phyloP scores from a whole-genome alignment of 1,140 invertebrate genomes.

The Drosophila erecta region DNA sequence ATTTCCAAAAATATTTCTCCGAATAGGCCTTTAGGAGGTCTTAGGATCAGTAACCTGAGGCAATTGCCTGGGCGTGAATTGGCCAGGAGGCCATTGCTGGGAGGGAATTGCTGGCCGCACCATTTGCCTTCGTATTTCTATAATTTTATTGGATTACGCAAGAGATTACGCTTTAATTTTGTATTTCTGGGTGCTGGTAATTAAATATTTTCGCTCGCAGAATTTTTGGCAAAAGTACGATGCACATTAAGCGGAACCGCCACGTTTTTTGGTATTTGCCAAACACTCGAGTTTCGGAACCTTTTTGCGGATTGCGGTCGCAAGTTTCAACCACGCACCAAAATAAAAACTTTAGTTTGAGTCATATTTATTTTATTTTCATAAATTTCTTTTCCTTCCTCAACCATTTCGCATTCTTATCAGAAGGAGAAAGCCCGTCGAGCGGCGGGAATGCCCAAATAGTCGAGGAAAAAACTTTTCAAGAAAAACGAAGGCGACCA shows the following conservation, averaged over 20 bases:
- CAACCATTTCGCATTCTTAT: slow-evolving; percentile 69
- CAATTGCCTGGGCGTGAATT: slow-evolving; percentile 14
- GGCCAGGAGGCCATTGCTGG: not conserved
- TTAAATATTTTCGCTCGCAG: slow-evolving; percentile 36
- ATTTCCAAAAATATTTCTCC: slow-evolving; percentile 58
- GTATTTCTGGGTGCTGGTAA: slow-evolving; percentile 47
- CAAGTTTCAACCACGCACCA: slow-evolving; percentile 42
- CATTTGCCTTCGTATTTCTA: slow-evolving; percentile 53
- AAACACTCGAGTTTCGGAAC: slow-evolving; percentile 51
- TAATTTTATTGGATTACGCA: slow-evolving; percentile 57
- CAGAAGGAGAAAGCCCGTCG: slow-evolving; percentile 23
- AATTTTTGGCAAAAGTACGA: slow-evolving; percentile 7
- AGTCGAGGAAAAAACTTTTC: slow-evolving; percentile 51
- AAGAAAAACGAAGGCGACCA: slow-evolving; percentile 21
- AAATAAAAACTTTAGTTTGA: slow-evolving; percentile 65
- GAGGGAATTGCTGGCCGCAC: slow-evolving; percentile 6
- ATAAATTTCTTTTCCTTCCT: slow-evolving; percentile 64
- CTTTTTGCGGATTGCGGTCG: slow-evolving; percentile 29
- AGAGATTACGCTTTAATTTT: slow-evolving; percentile 31
- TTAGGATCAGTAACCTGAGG: slow-evolving; percentile 1
- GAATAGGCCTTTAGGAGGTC: slow-evolving; percentile 31
- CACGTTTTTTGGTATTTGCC: slow-evolving; percentile 58
- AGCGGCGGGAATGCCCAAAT: slow-evolving; percentile 16
- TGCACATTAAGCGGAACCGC: slow-evolving; percentile 19
- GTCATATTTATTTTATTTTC: slow-evolving; percentile 66